Conservation (phyloP, 2,888 invertebrate genomes). For the Eilema depressum region DNA sequence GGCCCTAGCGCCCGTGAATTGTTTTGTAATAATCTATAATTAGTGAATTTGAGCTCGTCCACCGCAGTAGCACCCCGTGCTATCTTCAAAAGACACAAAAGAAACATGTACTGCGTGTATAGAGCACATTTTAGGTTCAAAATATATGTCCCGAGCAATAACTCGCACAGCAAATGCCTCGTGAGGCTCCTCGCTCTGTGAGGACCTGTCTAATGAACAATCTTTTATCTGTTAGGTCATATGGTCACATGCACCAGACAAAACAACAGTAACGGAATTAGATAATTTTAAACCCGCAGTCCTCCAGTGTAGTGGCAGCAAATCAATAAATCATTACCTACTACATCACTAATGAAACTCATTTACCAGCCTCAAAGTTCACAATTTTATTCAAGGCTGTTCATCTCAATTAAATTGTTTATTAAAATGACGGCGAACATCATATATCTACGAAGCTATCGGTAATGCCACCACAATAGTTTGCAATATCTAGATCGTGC, state of each 20-base stretch:
- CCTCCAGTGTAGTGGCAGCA: background rate
- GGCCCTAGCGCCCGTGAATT: no score
- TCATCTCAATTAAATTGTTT: background rate
- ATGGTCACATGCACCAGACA: background rate
- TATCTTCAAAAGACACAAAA: no score
- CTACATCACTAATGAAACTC: background rate
- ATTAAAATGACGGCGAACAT: background rate
- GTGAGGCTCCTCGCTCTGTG: no score
- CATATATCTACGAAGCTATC: background rate
- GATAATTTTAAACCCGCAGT: background rate
- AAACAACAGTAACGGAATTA: background rate
- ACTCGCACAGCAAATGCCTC: no score
- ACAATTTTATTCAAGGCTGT: conserved; percentile 1
- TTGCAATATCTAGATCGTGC: conserved; percentile 10
- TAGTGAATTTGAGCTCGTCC: no score
- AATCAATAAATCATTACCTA: background rate
- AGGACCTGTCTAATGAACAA: conserved; percentile 8
- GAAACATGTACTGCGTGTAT: no score
- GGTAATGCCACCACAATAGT: background rate
- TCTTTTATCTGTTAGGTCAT: conserved; percentile 31
- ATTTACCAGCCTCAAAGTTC: conserved; percentile 1
- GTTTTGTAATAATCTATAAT: no score
- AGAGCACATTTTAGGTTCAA: no score
- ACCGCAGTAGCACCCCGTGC: no score
- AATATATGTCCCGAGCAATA: no score